Evolutionary conservation across 2,888 invertebrate genomes (phyloP), one percentile per base, ranked within the genome.

Genomic region (Pterostichus madidus): DNA sequence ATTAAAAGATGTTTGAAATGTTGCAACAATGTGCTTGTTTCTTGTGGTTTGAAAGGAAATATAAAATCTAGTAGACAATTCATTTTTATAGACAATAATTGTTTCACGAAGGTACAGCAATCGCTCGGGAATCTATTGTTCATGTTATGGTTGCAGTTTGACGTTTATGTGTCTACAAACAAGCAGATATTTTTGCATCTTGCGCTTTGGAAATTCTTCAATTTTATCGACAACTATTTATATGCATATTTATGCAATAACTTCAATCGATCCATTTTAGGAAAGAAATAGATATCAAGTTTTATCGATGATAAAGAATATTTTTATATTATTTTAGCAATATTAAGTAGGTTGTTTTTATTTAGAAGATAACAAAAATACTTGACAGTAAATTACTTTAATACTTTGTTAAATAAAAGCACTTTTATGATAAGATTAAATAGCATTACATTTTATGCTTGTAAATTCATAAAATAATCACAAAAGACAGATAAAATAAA

Each of bases 51-150:
- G n/a, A n/a, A n/a, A 10, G 2, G n/a, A 46, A 46, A 46, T 6
- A 46, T 59, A 59, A 59, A 59, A 24, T 59, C 59, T 31, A 8
- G 31, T 31, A 31, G 59, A 59, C 59, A 59, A 59, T 59, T 11
- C 59, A 59, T 31, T 59, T 59, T 59, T 59, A 59, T 59, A 59
- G 59, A 17, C 59, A 59, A 59, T 59, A 59, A 59, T 59, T 59
- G 59, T 59, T 59, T 7, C 3, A n/a, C 11, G 11, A 11, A 17
- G 24, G 7, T 7, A 5, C 10, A 56, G 56, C 56, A 56, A 56
- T 56, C 15, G 24, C 59, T 10, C 11, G 13, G 59, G 2, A 17
- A 59, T 59, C 59, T 56, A 59, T 59, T 59, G 59, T 59, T 31
- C 59, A 5, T 8, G 59, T 59, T 59, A 59, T 31, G 59, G 31